Evolutionary conservation across 2,113 vertebrate species (phyloP).

Genomic region (Cyprinus carpio): DNA sequence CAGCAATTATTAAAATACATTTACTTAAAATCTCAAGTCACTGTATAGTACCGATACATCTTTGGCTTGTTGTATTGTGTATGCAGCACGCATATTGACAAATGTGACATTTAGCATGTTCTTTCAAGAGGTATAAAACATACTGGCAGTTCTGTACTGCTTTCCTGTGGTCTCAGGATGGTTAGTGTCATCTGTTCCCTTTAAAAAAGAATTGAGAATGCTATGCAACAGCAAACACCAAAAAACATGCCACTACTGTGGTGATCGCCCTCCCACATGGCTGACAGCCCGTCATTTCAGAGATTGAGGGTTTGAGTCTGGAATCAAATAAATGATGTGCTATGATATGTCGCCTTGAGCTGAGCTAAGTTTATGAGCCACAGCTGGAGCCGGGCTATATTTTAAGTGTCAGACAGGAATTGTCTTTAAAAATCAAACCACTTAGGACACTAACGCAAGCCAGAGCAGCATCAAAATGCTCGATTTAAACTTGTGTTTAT

Average conservation of each 20-base stretch:
- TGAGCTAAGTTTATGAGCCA: conserved; percentile 39
- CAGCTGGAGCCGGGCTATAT: conserved; percentile 36
- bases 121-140: neutral
- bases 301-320: conserved; percentile 17
- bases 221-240: neutral
- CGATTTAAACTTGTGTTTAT: conserved; percentile 36
- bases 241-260: conserved; percentile 2
- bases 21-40: neutral
- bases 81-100: neutral
- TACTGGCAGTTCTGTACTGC: neutral
- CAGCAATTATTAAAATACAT: neutral
- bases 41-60: neutral
- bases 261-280: conserved; percentile 5
- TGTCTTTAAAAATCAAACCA: conserved; percentile 39
- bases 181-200: neutral
- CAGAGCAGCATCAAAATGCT: conserved; percentile 29
- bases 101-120: neutral
- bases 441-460: conserved; percentile 34
- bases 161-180: neutral
- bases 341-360: conserved; percentile 2
- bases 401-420: conserved; percentile 40
- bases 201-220: conserved; percentile 17
- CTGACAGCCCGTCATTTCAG: conserved; percentile 27
- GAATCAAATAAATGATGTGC: conserved; percentile 44
- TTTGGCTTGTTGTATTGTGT: neutral